Conservation (phyloP, 2,888 invertebrate genomes). For the Tillus elongatus region DNA sequence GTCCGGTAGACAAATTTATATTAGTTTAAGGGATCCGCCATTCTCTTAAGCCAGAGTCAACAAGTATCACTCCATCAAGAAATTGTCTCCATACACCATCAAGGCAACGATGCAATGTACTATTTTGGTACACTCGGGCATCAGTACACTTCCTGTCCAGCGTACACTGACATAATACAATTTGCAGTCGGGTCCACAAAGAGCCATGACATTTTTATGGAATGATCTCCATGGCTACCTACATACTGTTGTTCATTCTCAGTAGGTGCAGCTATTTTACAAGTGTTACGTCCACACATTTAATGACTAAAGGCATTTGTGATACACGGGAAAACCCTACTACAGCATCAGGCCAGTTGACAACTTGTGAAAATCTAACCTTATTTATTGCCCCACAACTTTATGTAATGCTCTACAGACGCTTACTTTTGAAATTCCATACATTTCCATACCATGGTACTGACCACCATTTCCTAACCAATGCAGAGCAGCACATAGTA, state of each 20-base stretch:
- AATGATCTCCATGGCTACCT: constrained; percentile 4
- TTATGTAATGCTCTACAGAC: background rate
- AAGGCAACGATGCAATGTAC: background rate
- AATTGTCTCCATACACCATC: background rate
- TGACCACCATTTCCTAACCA: constrained; percentile 2
- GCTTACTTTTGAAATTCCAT: constrained; percentile 1
- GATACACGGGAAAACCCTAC: background rate
- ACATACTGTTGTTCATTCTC: background rate
- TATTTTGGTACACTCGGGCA: background rate
- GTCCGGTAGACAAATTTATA: background rate
- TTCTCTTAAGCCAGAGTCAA: background rate
- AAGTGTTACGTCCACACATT: background rate
- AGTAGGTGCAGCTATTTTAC: background rate
- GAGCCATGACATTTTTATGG: constrained; percentile 1
- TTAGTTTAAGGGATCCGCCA: background rate
- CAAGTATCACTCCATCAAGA: background rate
- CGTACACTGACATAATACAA: constrained; percentile 2
- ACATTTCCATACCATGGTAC: no score
- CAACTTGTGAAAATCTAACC: background rate
- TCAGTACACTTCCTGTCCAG: background rate
- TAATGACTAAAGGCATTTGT: constrained; percentile 2
- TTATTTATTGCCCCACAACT: no score
- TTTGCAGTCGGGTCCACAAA: constrained; percentile 4
- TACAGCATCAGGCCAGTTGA: constrained; percentile 1
- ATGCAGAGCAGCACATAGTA: constrained; percentile 1